phyloP scores from a whole-genome alignment of 2,113 vertebrate species.

The human (Homo sapiens) region DNA sequence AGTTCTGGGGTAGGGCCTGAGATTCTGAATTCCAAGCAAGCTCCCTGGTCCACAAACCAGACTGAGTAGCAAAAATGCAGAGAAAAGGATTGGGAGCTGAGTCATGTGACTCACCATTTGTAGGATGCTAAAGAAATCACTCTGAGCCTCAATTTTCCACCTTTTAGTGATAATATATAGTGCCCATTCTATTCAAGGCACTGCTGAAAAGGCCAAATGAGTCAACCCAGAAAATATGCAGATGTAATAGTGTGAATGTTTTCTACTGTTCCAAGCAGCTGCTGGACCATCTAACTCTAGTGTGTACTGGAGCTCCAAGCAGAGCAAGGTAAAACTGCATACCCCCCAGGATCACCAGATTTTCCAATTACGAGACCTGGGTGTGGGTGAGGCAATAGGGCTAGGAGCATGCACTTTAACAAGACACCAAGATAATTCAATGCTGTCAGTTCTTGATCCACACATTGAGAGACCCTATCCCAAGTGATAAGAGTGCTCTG shows the following conservation, averaged over 20 bases:
- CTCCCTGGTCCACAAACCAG: neutral
- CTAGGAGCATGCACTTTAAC: fast-evolving
- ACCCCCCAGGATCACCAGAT: neutral
- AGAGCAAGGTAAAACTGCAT: neutral
- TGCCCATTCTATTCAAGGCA: neutral
- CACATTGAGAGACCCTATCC: neutral
- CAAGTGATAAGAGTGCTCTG: neutral
- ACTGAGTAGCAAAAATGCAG: neutral
- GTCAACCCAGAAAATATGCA: neutral
- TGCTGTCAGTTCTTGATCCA: neutral
- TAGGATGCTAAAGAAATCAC: neutral
- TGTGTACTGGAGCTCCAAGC: neutral
- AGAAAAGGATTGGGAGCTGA: neutral
- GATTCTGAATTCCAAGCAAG: neutral
- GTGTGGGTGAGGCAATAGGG: too few relatives aligned
- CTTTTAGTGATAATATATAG: neutral
- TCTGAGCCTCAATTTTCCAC: neutral
- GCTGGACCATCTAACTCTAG: neutral
- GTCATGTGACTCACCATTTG: neutral
- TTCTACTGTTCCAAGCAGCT: neutral
- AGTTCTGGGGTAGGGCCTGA: neutral
- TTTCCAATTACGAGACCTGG: neutral
- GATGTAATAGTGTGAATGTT: neutral
- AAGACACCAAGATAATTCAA: too few relatives aligned
- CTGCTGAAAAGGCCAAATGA: neutral